A percentile compares a stretch with the other conserved stretches of the same genome.
phyloP scores from a whole-genome alignment of 2,797 vertebrate genomes.

The Syncerus caffer region DNA sequence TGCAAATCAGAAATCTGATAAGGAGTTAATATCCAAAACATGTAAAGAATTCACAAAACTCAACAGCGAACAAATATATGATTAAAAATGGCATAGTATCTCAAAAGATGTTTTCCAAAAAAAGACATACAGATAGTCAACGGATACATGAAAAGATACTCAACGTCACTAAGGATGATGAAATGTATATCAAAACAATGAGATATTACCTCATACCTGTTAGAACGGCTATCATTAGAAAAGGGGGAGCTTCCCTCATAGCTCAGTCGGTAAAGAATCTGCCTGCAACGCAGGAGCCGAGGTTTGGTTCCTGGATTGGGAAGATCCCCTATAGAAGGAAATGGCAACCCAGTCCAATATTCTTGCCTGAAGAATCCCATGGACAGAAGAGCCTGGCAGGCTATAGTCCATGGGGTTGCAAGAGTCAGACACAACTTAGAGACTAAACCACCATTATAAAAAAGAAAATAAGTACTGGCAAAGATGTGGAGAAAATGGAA shows the following conservation, averaged over 20 bases:
- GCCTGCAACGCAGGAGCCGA: background rate
- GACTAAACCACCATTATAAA: background rate
- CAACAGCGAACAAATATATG: background rate
- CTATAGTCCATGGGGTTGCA: background rate
- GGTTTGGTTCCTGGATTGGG: background rate
- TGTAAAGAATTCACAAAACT: background rate
- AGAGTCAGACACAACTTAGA: background rate
- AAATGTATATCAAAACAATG: background rate
- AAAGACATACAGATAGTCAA: background rate
- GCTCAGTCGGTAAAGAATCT: background rate
- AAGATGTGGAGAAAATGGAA: background rate
- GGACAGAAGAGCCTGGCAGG: background rate
- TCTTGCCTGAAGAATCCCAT: background rate
- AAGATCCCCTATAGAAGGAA: background rate
- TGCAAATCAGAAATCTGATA: background rate
- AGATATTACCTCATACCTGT: background rate
- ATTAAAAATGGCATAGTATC: too few species aligned
- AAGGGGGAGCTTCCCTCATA: background rate
- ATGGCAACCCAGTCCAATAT: background rate
- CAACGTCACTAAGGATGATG: background rate
- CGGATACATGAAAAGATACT: background rate
- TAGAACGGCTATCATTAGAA: background rate
- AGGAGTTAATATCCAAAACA: background rate
- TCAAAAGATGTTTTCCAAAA: background rate
- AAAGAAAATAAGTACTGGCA: background rate